These are phyloP conservation scores for Brachionus angularis DNA, from an alignment of 1,140 invertebrate species.

Conservation along the genomic window DNA sequence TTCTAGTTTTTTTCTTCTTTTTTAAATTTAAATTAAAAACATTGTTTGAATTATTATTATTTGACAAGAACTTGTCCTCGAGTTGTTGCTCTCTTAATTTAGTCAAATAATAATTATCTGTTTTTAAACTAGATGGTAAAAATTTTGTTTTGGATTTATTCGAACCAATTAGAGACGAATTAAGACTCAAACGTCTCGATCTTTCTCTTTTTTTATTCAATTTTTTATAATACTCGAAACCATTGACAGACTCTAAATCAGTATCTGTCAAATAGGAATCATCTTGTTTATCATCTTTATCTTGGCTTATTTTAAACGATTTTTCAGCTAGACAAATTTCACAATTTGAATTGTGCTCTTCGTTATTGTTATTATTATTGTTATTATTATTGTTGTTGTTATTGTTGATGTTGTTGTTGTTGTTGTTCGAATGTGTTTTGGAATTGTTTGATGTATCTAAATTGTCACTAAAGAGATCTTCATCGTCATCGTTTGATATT, in stretches of 20 bases:
- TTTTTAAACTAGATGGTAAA: constrained; percentile 11
- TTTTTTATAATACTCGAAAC: constrained; percentile 15
- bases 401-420: constrained; percentile 43
- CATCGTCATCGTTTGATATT: constrained; percentile 48
- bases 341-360: background rate
- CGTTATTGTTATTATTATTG: no score
- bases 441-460: no score
- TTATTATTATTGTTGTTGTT: constrained; percentile 46
- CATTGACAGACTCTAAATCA: constrained; percentile 9
- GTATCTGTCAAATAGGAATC: constrained; percentile 21
- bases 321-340: background rate
- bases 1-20: background rate
- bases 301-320: constrained; percentile 34
- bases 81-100: constrained; percentile 13
- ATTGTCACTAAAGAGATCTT: no score
- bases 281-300: constrained; percentile 33
- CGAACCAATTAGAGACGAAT: background rate
- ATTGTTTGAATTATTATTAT: no score
- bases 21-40: no score
- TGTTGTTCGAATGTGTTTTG: background rate
- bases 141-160: background rate
- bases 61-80: no score
- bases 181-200: background rate
- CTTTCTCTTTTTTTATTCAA: background rate
- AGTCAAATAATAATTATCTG: background rate